These are phyloP conservation scores for Drosophila cardini DNA, from an alignment of 1,140 invertebrate genomes.

Conservation along the genomic window DNA sequence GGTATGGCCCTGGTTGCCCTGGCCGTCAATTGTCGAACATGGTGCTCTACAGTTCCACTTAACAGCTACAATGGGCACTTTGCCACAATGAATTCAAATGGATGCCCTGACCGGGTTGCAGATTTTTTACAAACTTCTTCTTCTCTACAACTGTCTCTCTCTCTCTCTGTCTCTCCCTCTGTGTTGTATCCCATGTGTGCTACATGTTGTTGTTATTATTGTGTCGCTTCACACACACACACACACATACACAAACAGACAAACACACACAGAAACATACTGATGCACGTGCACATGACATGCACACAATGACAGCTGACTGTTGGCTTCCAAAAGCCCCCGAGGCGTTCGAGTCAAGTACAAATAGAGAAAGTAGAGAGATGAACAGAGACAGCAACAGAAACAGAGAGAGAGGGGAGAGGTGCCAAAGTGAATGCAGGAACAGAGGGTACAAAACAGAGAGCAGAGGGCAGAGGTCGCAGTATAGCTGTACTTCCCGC, in stretches of 20 bases:
- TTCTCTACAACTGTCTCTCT: constrained; percentile 23
- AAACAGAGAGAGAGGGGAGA: constrained; percentile 1
- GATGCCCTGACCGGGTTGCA: constrained; percentile 72
- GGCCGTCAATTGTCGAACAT: constrained; percentile 83
- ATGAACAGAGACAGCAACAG: constrained; percentile 20
- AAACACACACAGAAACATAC: constrained; percentile 18
- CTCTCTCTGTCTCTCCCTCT: constrained; percentile 12
- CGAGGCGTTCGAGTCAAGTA: constrained; percentile 69
- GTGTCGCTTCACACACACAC: constrained; percentile 27
- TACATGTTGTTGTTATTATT: constrained; percentile 59
- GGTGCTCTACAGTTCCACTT: constrained; percentile 84
- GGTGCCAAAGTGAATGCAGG: constrained; percentile 1
- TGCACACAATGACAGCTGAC: constrained; percentile 82
- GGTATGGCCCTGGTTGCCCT: constrained; percentile 63
- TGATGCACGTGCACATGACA: constrained; percentile 72
- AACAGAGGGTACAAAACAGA: background rate
- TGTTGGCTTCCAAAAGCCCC: constrained; percentile 81
- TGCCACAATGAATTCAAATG: constrained; percentile 83
- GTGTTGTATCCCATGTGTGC: constrained; percentile 42
- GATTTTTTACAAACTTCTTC: constrained; percentile 39
- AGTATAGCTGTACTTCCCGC: constrained; percentile 19
- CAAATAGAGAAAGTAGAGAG: constrained; percentile 48
- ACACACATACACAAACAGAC: constrained; percentile 18
- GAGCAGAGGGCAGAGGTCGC: constrained; percentile 13
- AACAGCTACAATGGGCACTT: constrained; percentile 84